Conservation (phyloP, 2,888 invertebrate genomes). For the Drosophila monieri region DNA sequence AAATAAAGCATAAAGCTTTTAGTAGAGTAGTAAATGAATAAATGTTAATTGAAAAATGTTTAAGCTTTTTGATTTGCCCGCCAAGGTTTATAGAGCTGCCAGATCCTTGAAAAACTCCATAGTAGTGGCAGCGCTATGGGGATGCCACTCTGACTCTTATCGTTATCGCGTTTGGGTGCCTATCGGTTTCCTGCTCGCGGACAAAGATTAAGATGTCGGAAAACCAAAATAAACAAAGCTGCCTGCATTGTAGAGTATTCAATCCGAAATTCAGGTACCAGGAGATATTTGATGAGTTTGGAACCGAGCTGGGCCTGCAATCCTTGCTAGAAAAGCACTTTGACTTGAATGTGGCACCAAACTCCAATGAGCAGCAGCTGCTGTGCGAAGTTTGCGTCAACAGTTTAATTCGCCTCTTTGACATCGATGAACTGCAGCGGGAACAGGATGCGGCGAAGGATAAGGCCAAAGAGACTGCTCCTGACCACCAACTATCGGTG, state of each 20-base stretch:
- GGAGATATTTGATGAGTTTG: slow-evolving; percentile 81
- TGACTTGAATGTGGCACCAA: slow-evolving; percentile 52
- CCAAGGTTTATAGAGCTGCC: background rate
- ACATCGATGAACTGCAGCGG: slow-evolving; percentile 69
- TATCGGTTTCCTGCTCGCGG: slow-evolving; percentile 1
- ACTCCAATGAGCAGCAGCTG: slow-evolving; percentile 50
- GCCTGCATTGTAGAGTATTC: slow-evolving; percentile 69
- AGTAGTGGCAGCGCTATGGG: background rate
- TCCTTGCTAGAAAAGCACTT: slow-evolving; percentile 71
- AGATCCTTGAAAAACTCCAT: background rate
- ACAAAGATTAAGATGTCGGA: slow-evolving; percentile 59
- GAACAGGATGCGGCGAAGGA: slow-evolving; percentile 44
- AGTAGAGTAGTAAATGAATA: background rate
- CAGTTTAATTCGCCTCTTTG: slow-evolving; percentile 75
- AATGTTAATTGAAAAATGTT: background rate
- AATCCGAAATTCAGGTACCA: slow-evolving; percentile 67
- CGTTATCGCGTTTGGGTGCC: background rate
- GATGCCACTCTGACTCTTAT: background rate
- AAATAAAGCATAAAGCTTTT: too few relatives aligned
- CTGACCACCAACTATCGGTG: background rate
- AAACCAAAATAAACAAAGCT: slow-evolving; percentile 55
- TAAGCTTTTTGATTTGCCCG: background rate
- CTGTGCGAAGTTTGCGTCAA: slow-evolving; percentile 77
- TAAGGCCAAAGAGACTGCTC: background rate
- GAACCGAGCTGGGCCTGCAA: slow-evolving; percentile 75